Evolutionary conservation across 2,888 invertebrate genomes (phyloP).

Genomic region (Agrenia bidenticulata): DNA sequence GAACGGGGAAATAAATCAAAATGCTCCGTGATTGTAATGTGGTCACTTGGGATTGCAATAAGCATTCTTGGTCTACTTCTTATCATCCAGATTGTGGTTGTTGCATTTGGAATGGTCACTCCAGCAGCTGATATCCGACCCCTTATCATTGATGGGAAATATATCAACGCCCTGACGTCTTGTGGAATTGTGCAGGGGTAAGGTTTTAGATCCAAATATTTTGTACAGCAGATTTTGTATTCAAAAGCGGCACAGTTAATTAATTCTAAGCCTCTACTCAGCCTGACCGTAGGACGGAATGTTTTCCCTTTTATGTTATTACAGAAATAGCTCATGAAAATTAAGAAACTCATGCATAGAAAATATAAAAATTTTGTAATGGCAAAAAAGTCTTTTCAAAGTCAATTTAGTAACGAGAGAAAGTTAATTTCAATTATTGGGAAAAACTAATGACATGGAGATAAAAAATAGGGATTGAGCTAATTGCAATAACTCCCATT

Average conservation of each 20-base stretch:
- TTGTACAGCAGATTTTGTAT: too few relatives aligned
- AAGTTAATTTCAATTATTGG: too few relatives aligned
- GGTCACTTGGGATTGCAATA: neutral
- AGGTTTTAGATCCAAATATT: too few relatives aligned
- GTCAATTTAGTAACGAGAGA: too few relatives aligned
- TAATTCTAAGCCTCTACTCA: too few relatives aligned
- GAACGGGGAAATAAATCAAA: neutral
- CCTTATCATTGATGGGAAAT: slow-evolving; percentile 64
- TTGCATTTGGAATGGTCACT: neutral
- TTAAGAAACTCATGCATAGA: neutral
- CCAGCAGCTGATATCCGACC: neutral
- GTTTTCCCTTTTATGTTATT: too few relatives aligned
- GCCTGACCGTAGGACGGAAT: too few relatives aligned
- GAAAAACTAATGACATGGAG: too few relatives aligned
- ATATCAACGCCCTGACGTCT: slow-evolving; percentile 69
- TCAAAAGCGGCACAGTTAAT: too few relatives aligned
- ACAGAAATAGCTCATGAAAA: neutral
- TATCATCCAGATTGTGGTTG: neutral
- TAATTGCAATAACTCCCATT: too few relatives aligned
- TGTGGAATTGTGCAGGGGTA: slow-evolving; percentile 80
- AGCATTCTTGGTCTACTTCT: neutral
- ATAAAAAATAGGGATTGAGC: too few relatives aligned
- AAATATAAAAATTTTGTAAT: neutral
- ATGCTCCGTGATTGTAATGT: neutral
- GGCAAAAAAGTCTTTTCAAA: too few relatives aligned